These are phyloP conservation scores for Rhysida immarginata DNA, from an alignment of 1,140 invertebrate species.

Conservation along the genomic window DNA sequence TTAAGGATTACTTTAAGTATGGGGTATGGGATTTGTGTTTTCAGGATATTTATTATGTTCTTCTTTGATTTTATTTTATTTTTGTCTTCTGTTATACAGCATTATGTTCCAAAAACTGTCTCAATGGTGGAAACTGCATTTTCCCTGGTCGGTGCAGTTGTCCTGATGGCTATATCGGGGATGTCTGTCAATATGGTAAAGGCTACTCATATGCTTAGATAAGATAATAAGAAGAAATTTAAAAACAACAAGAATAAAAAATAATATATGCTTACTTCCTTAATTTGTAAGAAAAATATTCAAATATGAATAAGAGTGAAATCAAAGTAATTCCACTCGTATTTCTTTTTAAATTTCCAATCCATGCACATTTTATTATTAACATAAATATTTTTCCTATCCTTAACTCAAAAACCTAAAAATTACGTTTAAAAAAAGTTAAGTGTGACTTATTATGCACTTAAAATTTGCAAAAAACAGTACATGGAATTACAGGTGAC, in stretches of 20 bases:
- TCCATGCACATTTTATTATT: neutral
- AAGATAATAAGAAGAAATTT: neutral
- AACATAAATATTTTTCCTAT: neutral
- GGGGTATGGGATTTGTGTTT: too few species aligned
- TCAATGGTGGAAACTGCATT: neutral
- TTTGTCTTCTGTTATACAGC: too few species aligned
- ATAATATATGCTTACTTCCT: neutral
- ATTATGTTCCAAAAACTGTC: neutral
- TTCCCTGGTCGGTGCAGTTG: neutral
- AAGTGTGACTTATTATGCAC: neutral
- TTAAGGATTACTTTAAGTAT: too few species aligned
- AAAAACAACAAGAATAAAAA: neutral
- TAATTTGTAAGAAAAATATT: neutral
- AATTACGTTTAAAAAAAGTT: neutral
- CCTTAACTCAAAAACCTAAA: neutral
- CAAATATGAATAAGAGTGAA: neutral
- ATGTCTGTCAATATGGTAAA: neutral
- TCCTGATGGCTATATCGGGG: neutral
- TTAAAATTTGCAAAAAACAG: neutral
- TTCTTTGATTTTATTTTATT: too few species aligned
- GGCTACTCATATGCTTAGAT: too few species aligned
- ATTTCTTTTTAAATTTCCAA: neutral
- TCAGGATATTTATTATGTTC: too few species aligned
- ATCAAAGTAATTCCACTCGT: neutral
- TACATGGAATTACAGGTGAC: too few species aligned